phyloP scores from a whole-genome alignment of 2,113 vertebrate genomes.

The Probosciger aterrimus region DNA sequence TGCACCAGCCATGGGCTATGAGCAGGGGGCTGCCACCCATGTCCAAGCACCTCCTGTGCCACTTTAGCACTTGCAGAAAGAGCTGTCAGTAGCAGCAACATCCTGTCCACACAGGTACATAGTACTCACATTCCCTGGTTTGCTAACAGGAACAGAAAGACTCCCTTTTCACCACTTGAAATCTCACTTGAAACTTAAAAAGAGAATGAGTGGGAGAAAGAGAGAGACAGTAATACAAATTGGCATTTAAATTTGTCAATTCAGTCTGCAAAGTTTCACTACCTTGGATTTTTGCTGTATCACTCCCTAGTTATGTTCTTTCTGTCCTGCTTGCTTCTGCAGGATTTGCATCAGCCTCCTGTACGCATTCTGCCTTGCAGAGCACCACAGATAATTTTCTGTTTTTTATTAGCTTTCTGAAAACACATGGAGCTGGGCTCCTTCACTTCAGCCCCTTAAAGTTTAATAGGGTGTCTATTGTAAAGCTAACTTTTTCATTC shows the following conservation, averaged over 20 bases:
- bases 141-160: not conserved
- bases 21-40: accelerated
- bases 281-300: conserved; percentile 33
- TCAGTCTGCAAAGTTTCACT: not conserved
- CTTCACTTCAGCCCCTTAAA: conserved; percentile 40
- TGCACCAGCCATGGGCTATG: not conserved
- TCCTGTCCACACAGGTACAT: not conserved
- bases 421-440: conserved; percentile 32
- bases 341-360: conserved; percentile 3
- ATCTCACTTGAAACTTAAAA: not conserved
- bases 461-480: conserved; percentile 55
- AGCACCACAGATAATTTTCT: conserved; percentile 30
- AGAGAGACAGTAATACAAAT: not conserved
- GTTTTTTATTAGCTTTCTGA: conserved; percentile 40
- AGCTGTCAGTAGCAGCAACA: not conserved
- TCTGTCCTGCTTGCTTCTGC: not conserved
- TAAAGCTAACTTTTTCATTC: conserved; percentile 41
- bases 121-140: not conserved
- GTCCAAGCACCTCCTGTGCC: accelerated
- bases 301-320: not conserved
- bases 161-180: not conserved
- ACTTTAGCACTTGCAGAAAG: not conserved
- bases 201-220: conserved; percentile 3
- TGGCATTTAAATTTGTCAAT: conserved; percentile 29
- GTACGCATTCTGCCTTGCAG: not conserved